Evolutionary conservation across 2,888 invertebrate genomes (phyloP).

Genomic region (Trilocha varians): DNA sequence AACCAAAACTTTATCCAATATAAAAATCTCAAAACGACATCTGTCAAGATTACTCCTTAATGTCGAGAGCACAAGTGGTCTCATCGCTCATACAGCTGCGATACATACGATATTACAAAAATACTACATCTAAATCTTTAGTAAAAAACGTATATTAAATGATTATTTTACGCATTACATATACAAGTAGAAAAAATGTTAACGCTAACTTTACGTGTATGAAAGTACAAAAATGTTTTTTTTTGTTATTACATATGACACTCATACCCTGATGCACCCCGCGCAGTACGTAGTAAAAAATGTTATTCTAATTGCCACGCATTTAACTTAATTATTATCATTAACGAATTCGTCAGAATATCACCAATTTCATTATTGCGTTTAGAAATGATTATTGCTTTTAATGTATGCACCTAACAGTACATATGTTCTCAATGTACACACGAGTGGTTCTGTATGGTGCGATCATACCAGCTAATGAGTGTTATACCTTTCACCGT

Average conservation of each 20-base stretch:
- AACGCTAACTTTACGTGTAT: slow-evolving; percentile 59
- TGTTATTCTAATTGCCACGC: slow-evolving; percentile 64
- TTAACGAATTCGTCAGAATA: slow-evolving; percentile 68
- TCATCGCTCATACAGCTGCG: slow-evolving; percentile 69
- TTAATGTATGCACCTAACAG: background rate
- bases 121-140: slow-evolving; percentile 66
- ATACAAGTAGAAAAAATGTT: slow-evolving; percentile 59
- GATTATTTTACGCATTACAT: slow-evolving; percentile 56
- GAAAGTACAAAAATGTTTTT: slow-evolving; percentile 64
- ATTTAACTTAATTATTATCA: slow-evolving; percentile 64
- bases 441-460: background rate
- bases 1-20: slow-evolving; percentile 7
- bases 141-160: slow-evolving; percentile 66
- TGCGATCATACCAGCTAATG: slow-evolving; percentile 20
- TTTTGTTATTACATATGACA: slow-evolving; percentile 59
- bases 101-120: slow-evolving; percentile 71
- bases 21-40: slow-evolving; percentile 1
- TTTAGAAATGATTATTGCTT: slow-evolving; percentile 3
- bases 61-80: slow-evolving; percentile 38
- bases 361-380: slow-evolving; percentile 42
- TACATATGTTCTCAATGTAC: background rate
- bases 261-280: slow-evolving; percentile 74
- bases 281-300: slow-evolving; percentile 57
- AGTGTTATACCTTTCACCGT: slow-evolving; percentile 32
- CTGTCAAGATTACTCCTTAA: slow-evolving; percentile 36